Evolutionary conservation across 2,797 vertebrate species (phyloP).

Genomic region (Morus bassanus): DNA sequence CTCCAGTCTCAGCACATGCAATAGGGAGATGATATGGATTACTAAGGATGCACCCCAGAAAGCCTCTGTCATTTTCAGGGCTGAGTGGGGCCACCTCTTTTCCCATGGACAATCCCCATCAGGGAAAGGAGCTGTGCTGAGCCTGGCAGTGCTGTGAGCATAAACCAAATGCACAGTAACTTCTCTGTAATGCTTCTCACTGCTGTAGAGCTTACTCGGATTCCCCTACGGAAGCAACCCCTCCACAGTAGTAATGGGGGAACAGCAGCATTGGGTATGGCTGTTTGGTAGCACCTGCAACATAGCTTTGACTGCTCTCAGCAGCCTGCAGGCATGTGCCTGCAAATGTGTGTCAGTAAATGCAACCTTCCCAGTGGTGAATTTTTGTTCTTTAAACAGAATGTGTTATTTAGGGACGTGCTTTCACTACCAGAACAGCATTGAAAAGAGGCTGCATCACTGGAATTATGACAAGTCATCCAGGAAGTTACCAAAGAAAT

Average conservation of each 20-base stretch:
- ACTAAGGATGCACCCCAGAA: not conserved
- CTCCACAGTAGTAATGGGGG: not conserved
- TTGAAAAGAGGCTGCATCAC: not conserved
- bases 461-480: not conserved
- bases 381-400: not conserved
- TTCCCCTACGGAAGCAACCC: not conserved
- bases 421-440: not conserved
- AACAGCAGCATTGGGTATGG: not conserved
- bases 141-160: not conserved
- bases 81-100: not conserved
- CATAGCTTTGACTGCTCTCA: not conserved
- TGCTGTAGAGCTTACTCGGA: not conserved
- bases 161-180: not conserved
- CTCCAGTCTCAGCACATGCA: not conserved
- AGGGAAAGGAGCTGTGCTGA: not conserved
- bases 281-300: not conserved
- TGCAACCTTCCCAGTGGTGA: not conserved
- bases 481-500: not conserved
- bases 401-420: not conserved
- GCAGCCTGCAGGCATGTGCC: not conserved
- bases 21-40: not conserved
- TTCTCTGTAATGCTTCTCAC: fast-evolving
- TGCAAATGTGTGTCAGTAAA: not conserved
- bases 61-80: not conserved
- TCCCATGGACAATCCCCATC: not conserved